A percentile compares a stretch with the other conserved stretches of the same genome.
Evolutionary conservation across 2,888 invertebrate genomes (phyloP).

Genomic region (Drosophila atroscutellata): DNA sequence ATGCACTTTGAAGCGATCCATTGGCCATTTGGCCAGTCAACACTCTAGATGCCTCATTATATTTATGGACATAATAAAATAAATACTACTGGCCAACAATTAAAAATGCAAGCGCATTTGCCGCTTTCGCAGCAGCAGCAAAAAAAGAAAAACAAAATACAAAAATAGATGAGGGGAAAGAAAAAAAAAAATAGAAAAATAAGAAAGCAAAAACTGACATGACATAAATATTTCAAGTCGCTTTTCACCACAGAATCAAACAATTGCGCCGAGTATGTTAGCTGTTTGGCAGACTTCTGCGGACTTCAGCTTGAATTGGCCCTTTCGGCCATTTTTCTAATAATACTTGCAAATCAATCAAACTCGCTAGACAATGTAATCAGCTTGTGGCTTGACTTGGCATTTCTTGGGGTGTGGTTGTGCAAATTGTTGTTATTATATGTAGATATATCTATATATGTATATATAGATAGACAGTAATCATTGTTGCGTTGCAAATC

Average conservation of each 20-base stretch:
- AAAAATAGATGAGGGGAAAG: conserved; percentile 23
- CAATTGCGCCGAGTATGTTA: conserved; percentile 3
- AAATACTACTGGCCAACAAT: conserved; percentile 79
- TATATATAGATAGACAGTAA: conserved; percentile 7
- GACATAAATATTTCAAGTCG: conserved; percentile 79
- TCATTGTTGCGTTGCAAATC: conserved; percentile 24
- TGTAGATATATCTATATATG: neutral
- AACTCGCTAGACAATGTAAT: conserved; percentile 70
- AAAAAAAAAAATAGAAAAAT: conserved; percentile 22
- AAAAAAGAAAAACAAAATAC: conserved; percentile 14
- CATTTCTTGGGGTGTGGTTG: conserved; percentile 53
- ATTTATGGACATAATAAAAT: conserved; percentile 82
- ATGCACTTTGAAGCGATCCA: conserved; percentile 35
- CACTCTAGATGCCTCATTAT: conserved; percentile 75
- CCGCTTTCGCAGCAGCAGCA: conserved; percentile 61
- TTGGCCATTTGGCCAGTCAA: conserved; percentile 35
- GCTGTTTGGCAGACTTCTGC: neutral
- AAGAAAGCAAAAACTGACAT: conserved; percentile 65
- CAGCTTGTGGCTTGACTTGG: conserved; percentile 36
- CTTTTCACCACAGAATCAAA: conserved; percentile 36
- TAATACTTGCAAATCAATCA: conserved; percentile 61
- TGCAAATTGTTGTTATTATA: conserved; percentile 40
- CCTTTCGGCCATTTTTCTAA: conserved; percentile 35
- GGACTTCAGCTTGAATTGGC: neutral
- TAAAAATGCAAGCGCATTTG: conserved; percentile 76